A percentile compares a stretch with the other conserved stretches of the same genome.
Evolutionary conservation across 2,888 invertebrate species (phyloP).

Genomic region (Malachius bipustulatus): DNA sequence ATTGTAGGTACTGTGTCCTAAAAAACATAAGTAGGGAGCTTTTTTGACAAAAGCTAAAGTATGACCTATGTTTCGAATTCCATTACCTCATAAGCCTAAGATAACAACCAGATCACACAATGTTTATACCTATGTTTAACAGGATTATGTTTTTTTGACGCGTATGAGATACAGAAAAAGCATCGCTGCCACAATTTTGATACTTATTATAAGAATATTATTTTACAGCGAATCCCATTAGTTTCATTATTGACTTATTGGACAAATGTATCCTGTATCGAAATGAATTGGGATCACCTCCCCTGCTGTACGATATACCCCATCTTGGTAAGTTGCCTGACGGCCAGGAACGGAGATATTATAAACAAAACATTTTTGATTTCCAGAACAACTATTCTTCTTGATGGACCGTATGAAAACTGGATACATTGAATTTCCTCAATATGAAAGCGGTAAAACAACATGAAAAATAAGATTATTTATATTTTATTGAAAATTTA

Average conservation of each 20-base stretch:
- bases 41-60: too few species aligned
- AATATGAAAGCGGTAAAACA: slow-evolving; percentile 30
- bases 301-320: slow-evolving; percentile 34
- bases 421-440: slow-evolving; percentile 29
- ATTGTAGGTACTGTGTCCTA: too few species aligned
- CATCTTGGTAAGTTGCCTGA: slow-evolving; percentile 26
- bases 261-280: slow-evolving; percentile 38
- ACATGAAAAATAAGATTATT: too few species aligned
- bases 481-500: too few species aligned
- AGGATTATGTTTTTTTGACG: too few species aligned
- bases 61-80: too few species aligned
- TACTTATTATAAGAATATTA: not conserved
- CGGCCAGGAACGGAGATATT: slow-evolving; percentile 5
- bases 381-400: slow-evolving; percentile 29
- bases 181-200: not conserved
- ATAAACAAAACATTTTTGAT: slow-evolving; percentile 2
- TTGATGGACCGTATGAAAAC: slow-evolving; percentile 33
- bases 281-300: slow-evolving; percentile 35
- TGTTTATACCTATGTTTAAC: too few species aligned
- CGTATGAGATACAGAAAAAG: not conserved
- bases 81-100: too few species aligned
- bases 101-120: too few species aligned
- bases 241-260: slow-evolving; percentile 35
- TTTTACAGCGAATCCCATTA: slow-evolving; percentile 36
- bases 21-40: too few species aligned